Base-by-base conservation (phyloP, 2,888 invertebrate species). In the Prosapia bicincta region DNA sequence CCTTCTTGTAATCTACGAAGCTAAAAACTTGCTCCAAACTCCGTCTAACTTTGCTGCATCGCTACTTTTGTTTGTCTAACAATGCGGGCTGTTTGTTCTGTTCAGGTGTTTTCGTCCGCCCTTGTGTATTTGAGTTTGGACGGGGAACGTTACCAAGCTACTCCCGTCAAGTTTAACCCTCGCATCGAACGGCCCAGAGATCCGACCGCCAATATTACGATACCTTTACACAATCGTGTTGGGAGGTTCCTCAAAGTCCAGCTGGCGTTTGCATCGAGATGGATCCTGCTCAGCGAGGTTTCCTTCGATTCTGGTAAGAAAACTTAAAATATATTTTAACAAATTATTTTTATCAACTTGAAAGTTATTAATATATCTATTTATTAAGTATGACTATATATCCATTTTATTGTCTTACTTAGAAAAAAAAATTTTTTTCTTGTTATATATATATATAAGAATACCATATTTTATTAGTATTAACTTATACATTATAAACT, bases 281-380 rank as follows among this genome's bases (percentile, higher is more conserved):
- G 96, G 96, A 91, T 97, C 78, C 88, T 97, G 80, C 89, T 97
- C 82, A 96, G 96, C 85, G 97, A 97, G 86, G 88, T 97, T 81
- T 90, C 91, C 54, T 96, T 97, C 83, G 90, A 91, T 81, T 93
- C 95, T 77, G 88, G 93, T 93, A 85, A 89, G 89, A 85, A 30
- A 30, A 30, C n/a, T n/a, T n/a, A n/a, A n/a, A n/a, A n/a, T n/a
- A n/a, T n/a, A n/a, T n/a, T n/a, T n/a, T n/a, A n/a, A n/a, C n/a
- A n/a, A n/a, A n/a, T n/a, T n/a, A n/a, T n/a, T n/a, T n/a, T n/a
- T n/a, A n/a, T n/a, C n/a, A n/a, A n/a, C n/a, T n/a, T n/a, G n/a
- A n/a, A n/a, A n/a, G n/a, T n/a, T n/a, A n/a, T n/a, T n/a, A n/a
- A n/a, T n/a, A n/a, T n/a, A n/a, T n/a, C n/a, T n/a, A n/a, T n/a